Evolutionary conservation across 2,888 invertebrate species (phyloP).

Genomic region (Gymnocheta viridis): DNA sequence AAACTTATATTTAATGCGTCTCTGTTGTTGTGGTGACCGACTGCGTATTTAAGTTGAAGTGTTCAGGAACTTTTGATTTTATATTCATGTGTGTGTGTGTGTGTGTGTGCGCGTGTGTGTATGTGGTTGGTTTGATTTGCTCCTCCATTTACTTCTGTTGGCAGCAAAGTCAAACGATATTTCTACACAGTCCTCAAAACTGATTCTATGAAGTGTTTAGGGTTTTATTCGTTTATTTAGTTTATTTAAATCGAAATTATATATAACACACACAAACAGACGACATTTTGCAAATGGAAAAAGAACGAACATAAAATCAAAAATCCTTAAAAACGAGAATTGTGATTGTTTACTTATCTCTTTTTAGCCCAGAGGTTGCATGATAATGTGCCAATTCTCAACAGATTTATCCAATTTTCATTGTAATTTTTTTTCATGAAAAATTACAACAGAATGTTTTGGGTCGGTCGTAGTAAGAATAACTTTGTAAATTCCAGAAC

Average conservation of each 20-base stretch:
- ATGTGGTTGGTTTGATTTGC: background rate
- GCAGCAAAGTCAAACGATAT: slow-evolving; percentile 22
- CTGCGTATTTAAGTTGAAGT: background rate
- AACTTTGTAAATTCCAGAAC: too few relatives aligned
- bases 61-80: background rate
- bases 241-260: slow-evolving; percentile 11
- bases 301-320: background rate
- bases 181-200: slow-evolving; percentile 9
- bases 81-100: background rate
- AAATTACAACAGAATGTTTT: background rate
- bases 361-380: background rate
- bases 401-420: background rate
- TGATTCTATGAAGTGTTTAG: slow-evolving; percentile 44
- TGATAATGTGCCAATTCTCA: background rate
- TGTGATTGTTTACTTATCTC: background rate
- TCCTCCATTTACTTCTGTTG: background rate
- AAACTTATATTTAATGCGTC: background rate
- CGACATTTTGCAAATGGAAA: background rate
- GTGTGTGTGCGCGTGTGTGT: background rate
- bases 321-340: background rate
- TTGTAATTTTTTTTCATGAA: background rate
- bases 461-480: background rate
- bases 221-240: background rate
- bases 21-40: slow-evolving; percentile 4
- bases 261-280: background rate